phyloP scores from a whole-genome alignment of 2,113 vertebrate species.

The Enhydra lutris region DNA sequence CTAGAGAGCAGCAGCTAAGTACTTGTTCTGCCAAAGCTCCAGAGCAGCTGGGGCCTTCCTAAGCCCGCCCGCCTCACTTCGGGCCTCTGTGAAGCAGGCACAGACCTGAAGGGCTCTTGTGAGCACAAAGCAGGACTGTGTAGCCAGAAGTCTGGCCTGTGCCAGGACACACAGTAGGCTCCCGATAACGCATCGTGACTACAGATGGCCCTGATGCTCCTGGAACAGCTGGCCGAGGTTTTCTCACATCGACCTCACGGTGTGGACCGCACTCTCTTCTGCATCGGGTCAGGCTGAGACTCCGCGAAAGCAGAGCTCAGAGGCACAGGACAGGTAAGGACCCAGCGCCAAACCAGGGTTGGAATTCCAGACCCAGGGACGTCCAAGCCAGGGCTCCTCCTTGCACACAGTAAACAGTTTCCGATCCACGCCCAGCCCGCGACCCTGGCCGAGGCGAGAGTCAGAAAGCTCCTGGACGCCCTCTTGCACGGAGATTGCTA shows the following conservation, averaged over 20 bases:
- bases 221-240: not conserved
- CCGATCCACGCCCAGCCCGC: not conserved
- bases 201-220: not conserved
- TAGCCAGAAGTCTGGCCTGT: not conserved
- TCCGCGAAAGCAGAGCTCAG: not conserved
- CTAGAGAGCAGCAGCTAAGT: not conserved
- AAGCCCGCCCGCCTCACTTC: not conserved
- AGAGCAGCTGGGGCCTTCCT: not conserved
- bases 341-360: not conserved
- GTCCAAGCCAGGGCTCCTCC: not conserved
- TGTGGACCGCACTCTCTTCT: not conserved
- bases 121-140: not conserved
- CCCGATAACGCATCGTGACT: not conserved
- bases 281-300: not conserved
- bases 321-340: not conserved
- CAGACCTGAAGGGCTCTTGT: not conserved
- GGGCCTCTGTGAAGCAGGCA: not conserved
- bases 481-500: not conserved
- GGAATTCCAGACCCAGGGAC: not conserved
- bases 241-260: not conserved
- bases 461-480: not conserved
- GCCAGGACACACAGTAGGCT: not conserved
- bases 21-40: not conserved
- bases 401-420: not conserved
- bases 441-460: not conserved